Conservation (phyloP, 2,888 invertebrate genomes). For the Abrostola triplasia region DNA sequence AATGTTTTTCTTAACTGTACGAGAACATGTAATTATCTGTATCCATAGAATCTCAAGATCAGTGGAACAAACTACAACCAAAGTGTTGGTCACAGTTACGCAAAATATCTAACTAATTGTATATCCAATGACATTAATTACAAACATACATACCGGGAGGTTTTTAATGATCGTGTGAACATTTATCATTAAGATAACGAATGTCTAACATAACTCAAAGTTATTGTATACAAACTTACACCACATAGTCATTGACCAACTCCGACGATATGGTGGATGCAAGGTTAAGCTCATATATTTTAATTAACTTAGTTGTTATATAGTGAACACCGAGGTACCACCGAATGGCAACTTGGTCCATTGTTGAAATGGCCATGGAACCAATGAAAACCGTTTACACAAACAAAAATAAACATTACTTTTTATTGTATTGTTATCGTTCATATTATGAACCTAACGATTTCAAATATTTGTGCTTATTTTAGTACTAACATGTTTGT, state of each 20-base stretch:
- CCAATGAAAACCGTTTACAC: slow-evolving; percentile 34
- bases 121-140: slow-evolving; percentile 43
- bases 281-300: slow-evolving; percentile 52
- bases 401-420: slow-evolving; percentile 32
- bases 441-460: slow-evolving; percentile 19
- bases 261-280: slow-evolving; percentile 33
- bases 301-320: slow-evolving; percentile 40
- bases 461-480: slow-evolving; percentile 11
- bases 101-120: slow-evolving; percentile 30
- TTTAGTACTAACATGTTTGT: slow-evolving; percentile 7
- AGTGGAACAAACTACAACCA: slow-evolving; percentile 3
- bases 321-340: slow-evolving; percentile 31
- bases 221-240: slow-evolving; percentile 52
- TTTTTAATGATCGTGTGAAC: slow-evolving; percentile 53
- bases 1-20: too few relatives aligned
- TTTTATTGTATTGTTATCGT: slow-evolving; percentile 28
- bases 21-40: too few relatives aligned
- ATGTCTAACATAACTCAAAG: slow-evolving; percentile 34
- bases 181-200: slow-evolving; percentile 36
- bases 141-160: slow-evolving; percentile 33
- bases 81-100: slow-evolving; percentile 17
- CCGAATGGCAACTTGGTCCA: slow-evolving; percentile 23
- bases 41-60: slow-evolving; percentile 17
- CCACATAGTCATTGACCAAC: slow-evolving; percentile 52
- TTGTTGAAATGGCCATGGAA: slow-evolving; percentile 49